These are phyloP conservation scores for Nerophis lumbriciformis DNA, from an alignment of 2,113 vertebrate genomes.

Conservation along the genomic window DNA sequence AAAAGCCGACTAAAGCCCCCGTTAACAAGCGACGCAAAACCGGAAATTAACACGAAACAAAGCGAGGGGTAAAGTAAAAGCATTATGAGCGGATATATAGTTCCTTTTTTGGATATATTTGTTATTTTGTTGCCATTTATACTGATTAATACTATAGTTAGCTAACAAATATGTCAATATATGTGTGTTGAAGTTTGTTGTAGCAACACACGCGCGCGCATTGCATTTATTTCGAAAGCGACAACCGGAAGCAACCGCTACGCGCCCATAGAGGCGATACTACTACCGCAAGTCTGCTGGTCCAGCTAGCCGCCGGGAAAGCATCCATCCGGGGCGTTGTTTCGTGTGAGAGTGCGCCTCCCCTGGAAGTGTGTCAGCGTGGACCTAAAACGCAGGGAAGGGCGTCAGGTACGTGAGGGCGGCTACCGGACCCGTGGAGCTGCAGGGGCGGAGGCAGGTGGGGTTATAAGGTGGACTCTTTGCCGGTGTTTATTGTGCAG, in stretches of 20 bases:
- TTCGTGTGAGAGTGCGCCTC: slow-evolving; percentile 24
- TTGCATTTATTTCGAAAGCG: slow-evolving; percentile 34
- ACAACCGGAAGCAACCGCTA: background rate
- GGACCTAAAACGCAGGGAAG: slow-evolving; percentile 32
- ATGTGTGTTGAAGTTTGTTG: background rate
- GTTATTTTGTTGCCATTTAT: too few relatives aligned
- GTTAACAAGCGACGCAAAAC: background rate
- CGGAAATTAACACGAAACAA: slow-evolving; percentile 6
- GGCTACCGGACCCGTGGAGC: background rate
- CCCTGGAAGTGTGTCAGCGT: slow-evolving; percentile 43
- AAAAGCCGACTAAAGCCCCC: too few relatives aligned
- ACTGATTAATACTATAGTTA: too few relatives aligned
- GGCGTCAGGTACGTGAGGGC: slow-evolving; percentile 13
- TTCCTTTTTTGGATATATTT: background rate
- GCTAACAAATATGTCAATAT: too few relatives aligned
- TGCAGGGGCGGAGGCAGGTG: background rate
- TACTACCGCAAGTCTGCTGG: slow-evolving; percentile 34
- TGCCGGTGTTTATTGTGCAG: background rate
- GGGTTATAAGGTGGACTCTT: background rate
- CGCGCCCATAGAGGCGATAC: background rate
- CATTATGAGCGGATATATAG: background rate
- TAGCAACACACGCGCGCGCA: background rate
- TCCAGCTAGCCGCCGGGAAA: slow-evolving; percentile 55
- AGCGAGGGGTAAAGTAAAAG: background rate
- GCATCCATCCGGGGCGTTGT: slow-evolving; percentile 58